Base-by-base conservation (phyloP, 1,140 invertebrate genomes). In the Cecropterus lyciades region DNA sequence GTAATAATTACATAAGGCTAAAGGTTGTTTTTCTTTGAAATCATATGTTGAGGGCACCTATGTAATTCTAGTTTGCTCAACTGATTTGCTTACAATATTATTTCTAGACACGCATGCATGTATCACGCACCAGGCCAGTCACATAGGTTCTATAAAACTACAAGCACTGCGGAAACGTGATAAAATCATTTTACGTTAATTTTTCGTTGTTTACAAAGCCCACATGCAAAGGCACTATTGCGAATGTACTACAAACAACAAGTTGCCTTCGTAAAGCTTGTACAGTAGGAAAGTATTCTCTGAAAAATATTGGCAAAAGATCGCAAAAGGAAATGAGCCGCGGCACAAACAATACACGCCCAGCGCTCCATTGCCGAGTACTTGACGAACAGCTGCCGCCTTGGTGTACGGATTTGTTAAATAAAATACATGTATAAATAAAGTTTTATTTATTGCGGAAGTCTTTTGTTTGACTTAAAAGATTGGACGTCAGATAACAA, bases 301-400 rank as follows among this genome's bases (percentile, higher is more conserved):
- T 48, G 40, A 49, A 73, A n/a, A 72, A 72, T 72, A 75, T 71
- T 73, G 72, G 73, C 75, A 80, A 80, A 74, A 76, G 79, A 76
- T 73, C 55, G 70, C 42, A 48, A 70, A 73, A 59, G 63, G 70
- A 68, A 74, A 73, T 72, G 70, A 75, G 63, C 64, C 68, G 65
- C 67, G 67, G 72, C 67, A 70, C 73, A 75, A 63, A 76, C 70
- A 80, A 74, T 75, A 27, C 27, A 52, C 49, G 17, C 46, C 16
- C 10, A 52, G 49, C 49, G 24, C n/a, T 27, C 33, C 33, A 37
- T 24, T 27, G 24, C 14, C 49, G 27, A 52, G 49, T 52, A 20
- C 11, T 24, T 49, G 49, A 52, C 49, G 27, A 52, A 52, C 49
- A 43, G 40, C 40, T 43, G 40, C n/a, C n/a, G 13, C 40, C 40